Percentiles rank a stretch among this genome's conserved stretches.
Evolutionary conservation across 2,888 invertebrate genomes (phyloP).

Genomic region (Ophion ellenae): DNA sequence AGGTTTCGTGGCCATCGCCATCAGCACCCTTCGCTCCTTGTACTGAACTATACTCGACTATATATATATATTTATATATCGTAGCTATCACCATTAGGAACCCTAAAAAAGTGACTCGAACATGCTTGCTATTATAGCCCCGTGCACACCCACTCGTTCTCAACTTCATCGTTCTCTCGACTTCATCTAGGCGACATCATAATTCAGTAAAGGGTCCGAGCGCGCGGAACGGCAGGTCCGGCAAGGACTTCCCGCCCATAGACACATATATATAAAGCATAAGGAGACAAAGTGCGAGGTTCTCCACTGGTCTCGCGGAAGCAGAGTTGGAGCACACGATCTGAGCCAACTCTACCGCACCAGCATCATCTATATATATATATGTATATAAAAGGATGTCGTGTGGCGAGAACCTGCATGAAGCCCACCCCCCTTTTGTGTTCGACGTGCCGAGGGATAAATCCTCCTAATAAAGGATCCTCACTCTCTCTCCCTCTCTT

Average conservation of each 20-base stretch:
- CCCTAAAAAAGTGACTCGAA: slow-evolving; percentile 25
- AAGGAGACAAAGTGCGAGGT: slow-evolving; percentile 57
- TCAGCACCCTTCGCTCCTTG: too few species aligned
- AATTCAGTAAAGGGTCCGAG: slow-evolving; percentile 61
- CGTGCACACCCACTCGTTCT: slow-evolving; percentile 26
- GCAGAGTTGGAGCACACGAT: slow-evolving; percentile 47
- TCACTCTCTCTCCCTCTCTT: slow-evolving; percentile 32
- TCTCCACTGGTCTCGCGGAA: slow-evolving; percentile 44
- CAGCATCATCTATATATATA: slow-evolving; percentile 23
- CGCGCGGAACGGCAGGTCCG: slow-evolving; percentile 41
- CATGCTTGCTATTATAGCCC: slow-evolving; percentile 16
- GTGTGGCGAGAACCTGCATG: slow-evolving; percentile 53
- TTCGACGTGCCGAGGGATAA: slow-evolving; percentile 80
- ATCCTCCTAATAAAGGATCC: slow-evolving; percentile 81
- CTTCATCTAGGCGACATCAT: slow-evolving; percentile 66
- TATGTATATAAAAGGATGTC: slow-evolving; percentile 36
- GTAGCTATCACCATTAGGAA: too few species aligned
- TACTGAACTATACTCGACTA: too few species aligned
- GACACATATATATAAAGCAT: slow-evolving; percentile 12
- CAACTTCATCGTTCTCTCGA: slow-evolving; percentile 56
- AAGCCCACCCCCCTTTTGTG: slow-evolving; percentile 70
- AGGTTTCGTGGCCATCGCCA: too few species aligned
- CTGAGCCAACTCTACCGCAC: slow-evolving; percentile 34
- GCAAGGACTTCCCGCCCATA: slow-evolving; percentile 23
- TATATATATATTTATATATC: too few species aligned